Evolutionary conservation across 2,797 vertebrate genomes (phyloP).

Genomic region (Syndactyla subalaris): DNA sequence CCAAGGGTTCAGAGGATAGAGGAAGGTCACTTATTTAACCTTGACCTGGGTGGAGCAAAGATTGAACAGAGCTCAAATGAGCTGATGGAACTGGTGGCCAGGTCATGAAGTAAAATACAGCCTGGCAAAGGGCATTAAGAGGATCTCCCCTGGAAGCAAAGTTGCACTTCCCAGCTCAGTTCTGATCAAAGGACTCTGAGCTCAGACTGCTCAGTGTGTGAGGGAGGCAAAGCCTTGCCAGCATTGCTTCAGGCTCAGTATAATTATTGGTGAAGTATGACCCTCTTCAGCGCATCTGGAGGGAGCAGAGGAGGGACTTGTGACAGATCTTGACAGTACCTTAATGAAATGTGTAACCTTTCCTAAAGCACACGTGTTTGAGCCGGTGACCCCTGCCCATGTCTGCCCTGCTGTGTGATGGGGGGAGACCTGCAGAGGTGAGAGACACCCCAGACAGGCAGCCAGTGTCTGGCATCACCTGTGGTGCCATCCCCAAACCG

Average conservation of each 20-base stretch:
- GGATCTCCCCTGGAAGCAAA: not conserved
- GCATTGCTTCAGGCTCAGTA: not conserved
- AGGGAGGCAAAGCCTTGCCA: not conserved
- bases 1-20: not conserved
- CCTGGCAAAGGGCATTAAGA: not conserved
- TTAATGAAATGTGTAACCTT: not conserved
- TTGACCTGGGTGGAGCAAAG: not conserved
- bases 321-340: not conserved
- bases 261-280: not conserved
- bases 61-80: not conserved
- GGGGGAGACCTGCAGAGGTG: not conserved
- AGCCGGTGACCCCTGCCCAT: not conserved
- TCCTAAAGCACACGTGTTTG: not conserved
- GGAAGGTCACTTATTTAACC: not conserved
- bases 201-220: accelerated
- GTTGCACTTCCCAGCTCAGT: not conserved
- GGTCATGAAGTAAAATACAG: not conserved
- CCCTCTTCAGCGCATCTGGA: not conserved
- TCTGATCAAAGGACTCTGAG: not conserved
- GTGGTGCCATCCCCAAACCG: accelerated
- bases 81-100: not conserved
- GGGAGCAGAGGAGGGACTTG: not conserved
- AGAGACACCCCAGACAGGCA: not conserved
- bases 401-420: accelerated
- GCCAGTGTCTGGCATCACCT: not conserved